Conservation (phyloP, 2,797 vertebrate species). For the Pelochelys cantorii region DNA sequence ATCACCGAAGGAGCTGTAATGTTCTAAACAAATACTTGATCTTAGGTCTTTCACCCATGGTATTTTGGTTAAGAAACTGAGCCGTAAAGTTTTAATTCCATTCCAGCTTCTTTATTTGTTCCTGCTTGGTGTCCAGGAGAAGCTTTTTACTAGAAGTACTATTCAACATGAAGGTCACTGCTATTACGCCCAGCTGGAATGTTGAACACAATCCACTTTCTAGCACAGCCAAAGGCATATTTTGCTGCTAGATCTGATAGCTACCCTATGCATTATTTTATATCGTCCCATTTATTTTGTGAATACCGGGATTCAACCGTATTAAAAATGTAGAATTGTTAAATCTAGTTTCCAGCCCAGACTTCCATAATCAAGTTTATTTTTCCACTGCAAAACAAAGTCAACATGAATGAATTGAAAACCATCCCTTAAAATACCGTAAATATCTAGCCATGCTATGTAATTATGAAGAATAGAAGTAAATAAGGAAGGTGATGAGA, state of each 20-base stretch:
- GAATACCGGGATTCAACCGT: background rate
- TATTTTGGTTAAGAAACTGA: background rate
- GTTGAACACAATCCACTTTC: background rate
- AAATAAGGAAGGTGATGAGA: background rate
- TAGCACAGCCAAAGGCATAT: background rate
- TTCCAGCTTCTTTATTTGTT: conserved; percentile 21
- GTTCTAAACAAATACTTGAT: background rate
- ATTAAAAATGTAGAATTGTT: background rate
- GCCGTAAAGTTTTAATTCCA: background rate
- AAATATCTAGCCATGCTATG: background rate
- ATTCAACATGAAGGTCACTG: background rate
- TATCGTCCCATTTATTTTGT: background rate
- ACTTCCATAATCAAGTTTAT: background rate
- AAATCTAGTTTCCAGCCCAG: background rate
- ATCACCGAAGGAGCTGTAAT: background rate
- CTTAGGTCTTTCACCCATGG: background rate
- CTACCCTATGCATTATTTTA: background rate
- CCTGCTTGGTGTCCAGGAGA: background rate
- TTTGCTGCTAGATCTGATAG: background rate
- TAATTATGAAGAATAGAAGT: background rate
- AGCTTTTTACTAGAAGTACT: conserved; percentile 26
- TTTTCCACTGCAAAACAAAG: conserved; percentile 1
- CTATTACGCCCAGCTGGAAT: background rate
- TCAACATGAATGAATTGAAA: background rate
- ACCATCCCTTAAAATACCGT: background rate